Evolutionary conservation across 2,113 vertebrate species (phyloP), one percentile per base, ranked within the genome.

Genomic region (Mus pahari): DNA sequence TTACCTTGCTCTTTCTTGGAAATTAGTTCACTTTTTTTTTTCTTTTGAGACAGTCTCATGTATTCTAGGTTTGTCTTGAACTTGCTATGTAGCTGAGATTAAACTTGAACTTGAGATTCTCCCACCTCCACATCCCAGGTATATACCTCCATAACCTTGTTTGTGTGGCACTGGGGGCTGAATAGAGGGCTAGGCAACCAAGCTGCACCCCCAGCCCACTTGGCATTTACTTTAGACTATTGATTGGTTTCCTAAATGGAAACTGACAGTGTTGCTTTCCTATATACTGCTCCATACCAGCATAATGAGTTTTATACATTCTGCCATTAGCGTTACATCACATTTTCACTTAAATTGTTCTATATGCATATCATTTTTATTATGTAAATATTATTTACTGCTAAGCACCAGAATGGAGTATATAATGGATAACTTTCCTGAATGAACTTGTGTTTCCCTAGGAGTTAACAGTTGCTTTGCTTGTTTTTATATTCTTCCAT

Each of bases 401-500:
- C 66, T 90, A 62, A 96, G 19, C 24, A n/a, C 82, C 82, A 84
- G 82, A 22, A n/a, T 33, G 19, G 53, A 86, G 7, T 74, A 16
- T 36, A 60, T 22, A 62, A 3, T 11, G 48, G 33, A 36, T 90
- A 83, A 53, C 31, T 22, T 90, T 94, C 39, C 77, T 91, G 1
- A 42, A 84, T 11, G 73, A 36, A 31, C 1, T 50, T 96, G 58
- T 50, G 5, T 91, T 90, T 90, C 81, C 81, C 45, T 42, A 45
- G 10, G 82, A 84, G 53, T 83, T 87, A 73, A 83, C 73, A 45
- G 28, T 78, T 92, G 14, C 81, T 95, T 91, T 92, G 31, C 82
- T 79, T 86, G 66, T 88, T 79, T 83, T 45, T 31, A 62, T 42
- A 19, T 3, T 64, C 58, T 62, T 64, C n/a, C 81, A 31, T 13